Conservation (phyloP, 2,888 invertebrate genomes). For the Ochropacha duplaris region DNA sequence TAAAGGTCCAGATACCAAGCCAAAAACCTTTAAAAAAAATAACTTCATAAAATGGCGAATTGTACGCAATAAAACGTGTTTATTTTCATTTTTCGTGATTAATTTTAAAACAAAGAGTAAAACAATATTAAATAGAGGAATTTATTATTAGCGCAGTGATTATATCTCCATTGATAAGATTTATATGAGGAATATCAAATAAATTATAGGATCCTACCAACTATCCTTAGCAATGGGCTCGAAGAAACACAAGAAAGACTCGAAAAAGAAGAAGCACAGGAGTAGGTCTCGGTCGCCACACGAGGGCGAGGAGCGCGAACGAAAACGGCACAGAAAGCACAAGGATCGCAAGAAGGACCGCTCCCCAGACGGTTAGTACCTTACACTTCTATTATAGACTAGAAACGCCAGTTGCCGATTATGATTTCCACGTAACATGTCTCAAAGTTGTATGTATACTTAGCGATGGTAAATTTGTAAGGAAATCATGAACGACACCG, state of each 20-base stretch:
- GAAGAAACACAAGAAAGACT: constrained; percentile 87
- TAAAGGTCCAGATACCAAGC: too few species aligned
- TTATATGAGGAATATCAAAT: constrained; percentile 1
- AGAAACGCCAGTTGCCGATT: constrained; percentile 47
- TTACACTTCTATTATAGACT: constrained; percentile 22
- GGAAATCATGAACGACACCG: constrained; percentile 52
- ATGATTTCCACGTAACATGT: constrained; percentile 42
- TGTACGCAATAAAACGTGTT: constrained; percentile 8
- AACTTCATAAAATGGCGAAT: constrained; percentile 1
- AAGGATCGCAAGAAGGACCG: constrained; percentile 79
- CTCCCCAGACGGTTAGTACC: constrained; percentile 83
- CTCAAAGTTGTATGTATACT: too few species aligned
- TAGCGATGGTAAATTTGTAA: background rate
- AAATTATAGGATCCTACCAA: background rate
- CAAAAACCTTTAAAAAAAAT: too few species aligned
- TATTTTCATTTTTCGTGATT: constrained; percentile 9
- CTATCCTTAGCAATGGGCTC: constrained; percentile 83
- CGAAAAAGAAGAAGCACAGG: constrained; percentile 86
- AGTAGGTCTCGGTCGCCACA: constrained; percentile 83
- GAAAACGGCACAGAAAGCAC: constrained; percentile 80
- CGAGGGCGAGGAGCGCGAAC: constrained; percentile 81
- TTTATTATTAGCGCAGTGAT: constrained; percentile 6
- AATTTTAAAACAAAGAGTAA: too few species aligned
- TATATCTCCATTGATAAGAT: background rate
- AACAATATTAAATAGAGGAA: too few species aligned